Evolutionary conservation across 35 echinoderm and acorn worm genomes (phyloP), one percentile per base, ranked within the genome.

Genomic region (Ophiothrix spiculata): DNA sequence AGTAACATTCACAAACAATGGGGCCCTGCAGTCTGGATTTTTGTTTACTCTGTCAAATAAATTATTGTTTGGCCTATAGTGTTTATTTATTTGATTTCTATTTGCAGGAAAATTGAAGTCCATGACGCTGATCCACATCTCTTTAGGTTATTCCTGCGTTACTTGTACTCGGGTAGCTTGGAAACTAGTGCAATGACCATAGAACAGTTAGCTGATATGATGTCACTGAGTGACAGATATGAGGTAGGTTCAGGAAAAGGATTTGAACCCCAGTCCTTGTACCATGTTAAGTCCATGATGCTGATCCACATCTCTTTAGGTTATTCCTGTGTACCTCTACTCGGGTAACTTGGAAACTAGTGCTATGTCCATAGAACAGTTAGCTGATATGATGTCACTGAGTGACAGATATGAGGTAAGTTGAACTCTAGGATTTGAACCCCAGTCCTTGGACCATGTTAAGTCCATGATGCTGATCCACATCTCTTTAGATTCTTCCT

Each of bases 151-250:
- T 94, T 94, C 80, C 64, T 94, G 38, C 15, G 41, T 28, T 94
- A 86, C 64, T 80, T 94, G 38, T 94, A 94, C 56, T 77, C 81
- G 10, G 92, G 92, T 36, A 60, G 82, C 35, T 46, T 94, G 32
- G 36, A 94, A 34, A 90, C 92, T 17, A 60, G 42, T 35, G 64
- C 36, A 39, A 80, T 95, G 84, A 83, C 37, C 28, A 85, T 88
- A 25, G 85, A 95, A 32, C 88, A 95, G 84, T 39, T 95, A 4
- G 93, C 93, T 40, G 93, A 95, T 60, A 90, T 95, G 93, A 90
- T 95, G 88, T 90, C 93, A 46, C 84, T 95, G 8, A 90, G 93
- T 80, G 93, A 95, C 74, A 90, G 88, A 90, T 95, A 91, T 84
- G 93, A 95, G 84, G 93, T 95, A 81, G 69, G 35, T 32, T 25